Conservation (phyloP, 2,888 invertebrate species). For the Laspeyria flexula region DNA sequence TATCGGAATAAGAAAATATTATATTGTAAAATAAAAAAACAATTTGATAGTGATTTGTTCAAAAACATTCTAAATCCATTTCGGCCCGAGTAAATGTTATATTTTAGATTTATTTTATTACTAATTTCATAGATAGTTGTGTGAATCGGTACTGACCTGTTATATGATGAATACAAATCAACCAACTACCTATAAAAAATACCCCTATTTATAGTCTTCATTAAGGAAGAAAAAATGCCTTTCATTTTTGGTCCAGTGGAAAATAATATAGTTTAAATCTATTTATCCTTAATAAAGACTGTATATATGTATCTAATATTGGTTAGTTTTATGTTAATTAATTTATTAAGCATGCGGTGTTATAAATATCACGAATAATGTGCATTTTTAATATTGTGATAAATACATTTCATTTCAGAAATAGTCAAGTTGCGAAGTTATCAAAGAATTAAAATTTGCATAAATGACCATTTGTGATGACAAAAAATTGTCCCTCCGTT, state of each 20-base stretch:
- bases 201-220: not conserved
- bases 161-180: not conserved
- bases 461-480: too few species aligned
- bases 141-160: not conserved
- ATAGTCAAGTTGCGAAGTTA: too few species aligned
- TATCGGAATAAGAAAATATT: too few species aligned
- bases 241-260: not conserved
- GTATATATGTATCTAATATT: not conserved
- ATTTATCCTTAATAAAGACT: not conserved
- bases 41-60: too few species aligned
- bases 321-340: not conserved
- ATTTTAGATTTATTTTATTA: not conserved
- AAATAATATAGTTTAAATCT: not conserved
- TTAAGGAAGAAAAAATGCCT: not conserved
- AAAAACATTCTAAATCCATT: too few species aligned
- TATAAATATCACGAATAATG: too few species aligned
- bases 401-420: too few species aligned
- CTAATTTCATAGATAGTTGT: not conserved
- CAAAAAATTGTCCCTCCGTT: too few species aligned
- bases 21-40: too few species aligned
- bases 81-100: too few species aligned
- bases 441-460: too few species aligned
- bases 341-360: constrained; percentile 2
- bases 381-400: too few species aligned
- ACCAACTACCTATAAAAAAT: not conserved